A percentile compares a stretch with the other conserved stretches of the same genome.
phyloP scores from a whole-genome alignment of 2,888 invertebrate genomes.

The Neelides folsomi region DNA sequence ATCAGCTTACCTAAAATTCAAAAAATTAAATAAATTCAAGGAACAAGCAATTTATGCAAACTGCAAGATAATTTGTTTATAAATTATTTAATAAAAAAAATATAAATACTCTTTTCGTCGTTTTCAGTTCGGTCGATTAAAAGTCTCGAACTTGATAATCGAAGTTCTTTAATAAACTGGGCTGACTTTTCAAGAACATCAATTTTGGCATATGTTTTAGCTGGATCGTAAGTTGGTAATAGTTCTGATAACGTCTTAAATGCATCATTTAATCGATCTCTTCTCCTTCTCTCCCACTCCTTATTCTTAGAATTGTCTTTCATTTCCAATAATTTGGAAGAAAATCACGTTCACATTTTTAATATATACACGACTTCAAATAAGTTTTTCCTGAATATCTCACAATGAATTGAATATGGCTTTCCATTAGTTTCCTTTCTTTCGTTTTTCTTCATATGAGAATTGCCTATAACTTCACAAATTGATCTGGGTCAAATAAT shows the following conservation, averaged over 20 bases:
- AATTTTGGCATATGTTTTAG: conserved; percentile 26
- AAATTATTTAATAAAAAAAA: no score
- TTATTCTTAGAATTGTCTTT: conserved; percentile 23
- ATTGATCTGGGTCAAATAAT: no score
- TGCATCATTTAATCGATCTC: conserved; percentile 29
- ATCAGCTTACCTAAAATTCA: conserved; percentile 22
- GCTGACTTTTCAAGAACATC: conserved; percentile 25
- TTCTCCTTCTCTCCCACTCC: conserved; percentile 26
- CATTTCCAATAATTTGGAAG: conserved; percentile 11
- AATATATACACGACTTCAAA: no score
- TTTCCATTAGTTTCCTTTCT: no score
- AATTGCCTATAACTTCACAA: no score
- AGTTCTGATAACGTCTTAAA: conserved; percentile 28
- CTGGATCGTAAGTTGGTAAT: conserved; percentile 30
- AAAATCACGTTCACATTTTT: background rate
- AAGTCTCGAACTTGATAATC: conserved; percentile 29
- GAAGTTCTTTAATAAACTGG: conserved; percentile 29
- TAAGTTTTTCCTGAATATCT: no score
- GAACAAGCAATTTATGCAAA: no score
- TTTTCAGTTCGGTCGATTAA: conserved; percentile 22
- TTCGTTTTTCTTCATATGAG: no score
- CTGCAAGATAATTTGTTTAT: no score
- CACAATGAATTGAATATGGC: no score
- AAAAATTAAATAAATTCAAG: background rate
- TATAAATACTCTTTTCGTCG: conserved; percentile 28